Conservation (phyloP, 2,888 invertebrate genomes). For the Luperina nickerlii region DNA sequence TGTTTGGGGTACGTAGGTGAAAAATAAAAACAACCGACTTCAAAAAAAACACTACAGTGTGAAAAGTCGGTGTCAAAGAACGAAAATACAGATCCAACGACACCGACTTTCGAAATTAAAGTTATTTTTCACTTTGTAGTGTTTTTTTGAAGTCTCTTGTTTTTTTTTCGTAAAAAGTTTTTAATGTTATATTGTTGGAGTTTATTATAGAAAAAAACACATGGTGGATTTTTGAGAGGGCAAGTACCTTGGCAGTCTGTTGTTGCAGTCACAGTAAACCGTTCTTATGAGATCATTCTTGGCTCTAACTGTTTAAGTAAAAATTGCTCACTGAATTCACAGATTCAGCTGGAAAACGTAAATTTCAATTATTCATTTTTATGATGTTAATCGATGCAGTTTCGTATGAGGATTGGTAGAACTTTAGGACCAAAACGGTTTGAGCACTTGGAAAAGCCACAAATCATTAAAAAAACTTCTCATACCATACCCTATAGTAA, state of each 20-base stretch:
- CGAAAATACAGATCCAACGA: too few relatives aligned
- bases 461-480: not conserved
- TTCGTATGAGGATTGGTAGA: not conserved
- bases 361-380: not conserved
- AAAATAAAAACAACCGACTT: too few relatives aligned
- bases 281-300: not conserved
- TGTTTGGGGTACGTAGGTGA: too few relatives aligned
- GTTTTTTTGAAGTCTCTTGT: too few relatives aligned
- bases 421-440: not conserved
- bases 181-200: not conserved
- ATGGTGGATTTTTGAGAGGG: not conserved
- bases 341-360: not conserved
- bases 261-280: not conserved
- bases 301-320: not conserved
- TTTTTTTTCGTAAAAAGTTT: too few relatives aligned
- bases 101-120: too few relatives aligned
- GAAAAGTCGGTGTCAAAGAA: too few relatives aligned
- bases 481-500: not conserved
- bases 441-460: not conserved
- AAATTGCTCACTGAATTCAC: not conserved
- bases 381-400: not conserved
- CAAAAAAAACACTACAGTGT: too few relatives aligned
- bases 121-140: too few relatives aligned
- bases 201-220: not conserved
- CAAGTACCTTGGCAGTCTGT: too few relatives aligned